Evolutionary conservation across 2,797 vertebrate genomes (phyloP).

Genomic region (Siniperca obscura): DNA sequence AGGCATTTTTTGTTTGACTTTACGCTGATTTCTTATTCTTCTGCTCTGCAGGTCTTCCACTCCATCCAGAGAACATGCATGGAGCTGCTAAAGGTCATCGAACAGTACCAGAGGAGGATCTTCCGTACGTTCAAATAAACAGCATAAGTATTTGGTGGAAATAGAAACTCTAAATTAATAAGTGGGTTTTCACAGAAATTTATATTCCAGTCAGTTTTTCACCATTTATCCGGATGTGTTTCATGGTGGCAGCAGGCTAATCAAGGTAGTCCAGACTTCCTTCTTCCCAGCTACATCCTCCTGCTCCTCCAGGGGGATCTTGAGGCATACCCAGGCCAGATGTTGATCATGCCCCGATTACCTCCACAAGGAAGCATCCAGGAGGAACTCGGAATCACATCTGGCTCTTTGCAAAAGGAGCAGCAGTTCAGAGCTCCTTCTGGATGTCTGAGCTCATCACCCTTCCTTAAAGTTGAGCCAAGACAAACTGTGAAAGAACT

Average conservation of each 20-base stretch:
- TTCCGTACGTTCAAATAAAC: conserved; percentile 87
- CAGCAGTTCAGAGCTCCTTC: neutral
- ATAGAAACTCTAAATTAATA: neutral
- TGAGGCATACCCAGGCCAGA: neutral
- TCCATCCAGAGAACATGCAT: conserved; percentile 98
- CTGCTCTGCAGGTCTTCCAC: conserved; percentile 91
- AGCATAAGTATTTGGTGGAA: neutral
- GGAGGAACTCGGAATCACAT: neutral
- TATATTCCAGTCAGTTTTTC: too few relatives aligned
- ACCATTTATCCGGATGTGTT: neutral
- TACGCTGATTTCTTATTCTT: neutral
- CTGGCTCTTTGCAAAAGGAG: neutral
- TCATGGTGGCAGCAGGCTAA: neutral
- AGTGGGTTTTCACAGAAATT: too few relatives aligned
- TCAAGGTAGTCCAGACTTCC: neutral
- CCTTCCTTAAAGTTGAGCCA: neutral
- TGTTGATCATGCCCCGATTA: neutral
- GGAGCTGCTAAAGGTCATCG: conserved; percentile 98
- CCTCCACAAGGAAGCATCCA: neutral
- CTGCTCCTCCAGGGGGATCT: neutral
- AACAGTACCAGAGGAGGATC: conserved; percentile 96
- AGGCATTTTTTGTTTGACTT: neutral
- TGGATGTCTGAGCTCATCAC: neutral
- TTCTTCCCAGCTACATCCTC: neutral
- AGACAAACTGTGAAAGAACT: neutral